Evolutionary conservation across 1,140 invertebrate species (phyloP).

Genomic region (Lethocerus indicus): DNA sequence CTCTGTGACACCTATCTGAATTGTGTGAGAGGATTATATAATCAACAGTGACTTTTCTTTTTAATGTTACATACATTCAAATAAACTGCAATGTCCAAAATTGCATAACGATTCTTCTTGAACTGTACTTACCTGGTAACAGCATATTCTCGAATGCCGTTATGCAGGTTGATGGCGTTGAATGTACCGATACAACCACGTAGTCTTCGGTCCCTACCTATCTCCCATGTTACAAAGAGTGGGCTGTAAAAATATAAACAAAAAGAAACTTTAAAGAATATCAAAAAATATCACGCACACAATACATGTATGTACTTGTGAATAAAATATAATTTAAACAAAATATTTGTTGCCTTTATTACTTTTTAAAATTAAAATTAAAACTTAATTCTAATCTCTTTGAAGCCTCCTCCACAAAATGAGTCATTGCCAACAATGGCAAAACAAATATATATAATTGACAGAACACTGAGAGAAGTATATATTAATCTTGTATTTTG

Average conservation of each 20-base stretch:
- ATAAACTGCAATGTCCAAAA: no score
- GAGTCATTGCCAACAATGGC: no score
- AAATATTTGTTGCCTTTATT: not conserved
- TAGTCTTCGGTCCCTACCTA: conserved; percentile 78
- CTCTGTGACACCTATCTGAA: no score
- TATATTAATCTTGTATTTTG: no score
- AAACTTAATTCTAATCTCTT: no score
- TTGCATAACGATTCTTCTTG: no score
- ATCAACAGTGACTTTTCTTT: not conserved
- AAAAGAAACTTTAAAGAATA: not conserved
- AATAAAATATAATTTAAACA: not conserved
- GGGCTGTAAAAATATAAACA: conserved; percentile 64
- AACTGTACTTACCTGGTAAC: conserved; percentile 76
- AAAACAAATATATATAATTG: no score
- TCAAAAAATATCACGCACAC: not conserved
- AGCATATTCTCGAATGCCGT: conserved; percentile 88
- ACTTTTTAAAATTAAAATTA: no score
- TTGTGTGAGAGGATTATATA: no score
- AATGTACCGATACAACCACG: conserved; percentile 93
- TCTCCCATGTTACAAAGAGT: conserved; percentile 97
- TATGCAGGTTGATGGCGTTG: conserved; percentile 84
- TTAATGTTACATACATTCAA: not conserved
- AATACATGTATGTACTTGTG: not conserved
- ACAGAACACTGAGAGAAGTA: no score
- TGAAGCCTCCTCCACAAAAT: no score